phyloP scores from a whole-genome alignment of 2,888 invertebrate genomes.

The Cancer borealis region DNA sequence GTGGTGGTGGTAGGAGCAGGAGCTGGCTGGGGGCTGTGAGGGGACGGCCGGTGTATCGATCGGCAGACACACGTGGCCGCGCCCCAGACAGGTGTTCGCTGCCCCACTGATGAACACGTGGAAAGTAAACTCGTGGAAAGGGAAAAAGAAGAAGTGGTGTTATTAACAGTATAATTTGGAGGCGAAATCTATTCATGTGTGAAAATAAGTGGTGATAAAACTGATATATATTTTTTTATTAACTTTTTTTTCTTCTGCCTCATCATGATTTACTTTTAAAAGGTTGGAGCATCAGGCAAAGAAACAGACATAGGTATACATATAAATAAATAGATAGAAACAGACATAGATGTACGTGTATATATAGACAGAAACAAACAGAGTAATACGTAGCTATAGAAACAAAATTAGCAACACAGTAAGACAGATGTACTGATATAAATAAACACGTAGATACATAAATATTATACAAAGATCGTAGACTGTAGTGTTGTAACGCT shows the following conservation, averaged over 20 bases:
- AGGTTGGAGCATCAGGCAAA: not conserved
- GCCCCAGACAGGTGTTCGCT: constrained; percentile 29
- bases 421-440: not conserved
- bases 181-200: not conserved
- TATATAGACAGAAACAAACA: not conserved
- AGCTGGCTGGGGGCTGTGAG: not conserved
- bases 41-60: constrained; percentile 6
- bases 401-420: not conserved
- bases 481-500: not conserved
- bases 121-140: not conserved
- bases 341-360: not conserved
- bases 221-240: too few relatives aligned
- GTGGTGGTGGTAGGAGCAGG: not conserved
- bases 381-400: not conserved
- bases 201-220: too few relatives aligned
- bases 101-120: constrained; percentile 13
- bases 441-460: not conserved
- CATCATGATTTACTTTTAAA: too few relatives aligned
- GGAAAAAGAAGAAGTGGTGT: not conserved
- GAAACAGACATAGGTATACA: too few relatives aligned
- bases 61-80: constrained; percentile 22
- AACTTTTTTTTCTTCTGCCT: too few relatives aligned
- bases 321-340: too few relatives aligned
- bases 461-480: not conserved
- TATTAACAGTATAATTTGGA: not conserved